Evolutionary conservation across 2,113 vertebrate genomes (phyloP).

Genomic region (Toxostoma redivivum): DNA sequence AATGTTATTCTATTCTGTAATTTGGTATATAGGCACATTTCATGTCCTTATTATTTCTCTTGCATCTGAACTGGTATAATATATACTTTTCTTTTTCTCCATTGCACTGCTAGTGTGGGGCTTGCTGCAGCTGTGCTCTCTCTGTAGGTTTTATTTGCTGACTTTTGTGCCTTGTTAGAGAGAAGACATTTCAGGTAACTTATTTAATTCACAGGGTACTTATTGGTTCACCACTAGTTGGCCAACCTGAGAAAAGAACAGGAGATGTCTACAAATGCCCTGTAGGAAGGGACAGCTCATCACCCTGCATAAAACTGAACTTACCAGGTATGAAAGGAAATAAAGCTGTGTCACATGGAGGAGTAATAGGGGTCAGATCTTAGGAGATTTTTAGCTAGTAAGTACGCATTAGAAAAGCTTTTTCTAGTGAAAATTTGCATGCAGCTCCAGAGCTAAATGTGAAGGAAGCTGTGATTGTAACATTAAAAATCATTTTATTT

Average conservation of each 20-base stretch:
- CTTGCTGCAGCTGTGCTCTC: neutral
- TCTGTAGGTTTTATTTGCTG: neutral
- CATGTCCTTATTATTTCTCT: neutral
- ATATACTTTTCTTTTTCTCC: neutral
- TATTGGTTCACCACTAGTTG: slow-evolving; percentile 90
- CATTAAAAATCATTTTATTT: neutral
- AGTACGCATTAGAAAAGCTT: neutral
- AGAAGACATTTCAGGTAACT: neutral
- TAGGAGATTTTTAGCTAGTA: neutral
- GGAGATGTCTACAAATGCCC: slow-evolving; percentile 97
- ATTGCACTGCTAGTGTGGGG: neutral
- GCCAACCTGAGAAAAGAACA: slow-evolving; percentile 87
- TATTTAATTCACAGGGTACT: slow-evolving; percentile 83
- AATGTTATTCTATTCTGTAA: neutral
- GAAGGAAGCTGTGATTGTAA: neutral
- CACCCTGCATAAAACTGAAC: slow-evolving; percentile 82
- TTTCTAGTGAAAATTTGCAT: neutral
- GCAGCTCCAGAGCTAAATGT: neutral
- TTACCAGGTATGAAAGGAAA: slow-evolving; percentile 80
- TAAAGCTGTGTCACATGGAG: neutral
- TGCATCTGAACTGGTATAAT: neutral
- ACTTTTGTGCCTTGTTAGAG: neutral
- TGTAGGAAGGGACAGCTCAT: slow-evolving; percentile 69
- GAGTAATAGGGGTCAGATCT: neutral
- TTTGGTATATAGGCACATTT: neutral